Base-by-base conservation (phyloP, 2,113 vertebrate genomes). In the Anhinga anhinga region DNA sequence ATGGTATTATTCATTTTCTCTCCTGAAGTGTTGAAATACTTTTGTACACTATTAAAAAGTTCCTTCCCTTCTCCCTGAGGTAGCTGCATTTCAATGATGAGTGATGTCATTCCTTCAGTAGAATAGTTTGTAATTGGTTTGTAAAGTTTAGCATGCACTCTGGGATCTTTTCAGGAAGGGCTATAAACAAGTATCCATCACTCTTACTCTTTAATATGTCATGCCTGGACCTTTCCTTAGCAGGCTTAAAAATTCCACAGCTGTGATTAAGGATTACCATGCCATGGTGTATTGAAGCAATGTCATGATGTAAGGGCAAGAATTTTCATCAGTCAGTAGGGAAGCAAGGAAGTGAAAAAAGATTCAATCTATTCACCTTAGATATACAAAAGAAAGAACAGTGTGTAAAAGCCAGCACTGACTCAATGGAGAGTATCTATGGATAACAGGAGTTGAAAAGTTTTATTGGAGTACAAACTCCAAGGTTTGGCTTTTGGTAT, bases 1-100 rank as follows among this genome's bases (percentile, higher is more conserved):
- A 82, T 26, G 55, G 26, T 78, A 92, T 95, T 78, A 93, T 78
- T 96, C 55, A 94, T 87, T 93, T 95, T 93, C 56, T 65, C 65
- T 84, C 36, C 81, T 52, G 27, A 91, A 86, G 86, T 65, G 88
- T 7, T 92, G 82, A 96, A 91, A 95, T 89, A 92, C 22, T 89
- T 89, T 29, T 53, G 29, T 56, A 73, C 27, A 17, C 80, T 78
- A 47, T 61, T 86, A 82, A 86, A 86, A 89, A 47, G 67, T 76
- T 81, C 65, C 55, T 80, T 85, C 82, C 55, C 52, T 93, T 87
- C 49, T 88, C 92, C 91, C 79, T 32, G 44, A 76, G 88, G 92
- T 56, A 74, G 69, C 55, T 74, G 50, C 47, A 89, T 79, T 95
- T 92, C 86, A 82, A 0, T 11, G 23, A 53, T 56, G 77, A 86